phyloP scores from a whole-genome alignment of 2,888 invertebrate species.

The Morinoia aosen region DNA sequence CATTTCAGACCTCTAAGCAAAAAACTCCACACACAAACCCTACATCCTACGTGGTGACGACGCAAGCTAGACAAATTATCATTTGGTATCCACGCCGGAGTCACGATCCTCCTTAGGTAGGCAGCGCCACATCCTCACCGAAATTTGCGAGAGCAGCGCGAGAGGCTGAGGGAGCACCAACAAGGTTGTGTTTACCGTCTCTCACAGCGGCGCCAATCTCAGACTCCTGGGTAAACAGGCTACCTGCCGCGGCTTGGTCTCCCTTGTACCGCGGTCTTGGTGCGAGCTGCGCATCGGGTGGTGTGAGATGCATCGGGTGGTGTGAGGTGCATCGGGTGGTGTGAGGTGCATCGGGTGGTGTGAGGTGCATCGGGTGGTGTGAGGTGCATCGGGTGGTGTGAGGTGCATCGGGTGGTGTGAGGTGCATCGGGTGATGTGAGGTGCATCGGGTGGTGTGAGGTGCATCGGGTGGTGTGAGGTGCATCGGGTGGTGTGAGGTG shows the following conservation, averaged over 20 bases:
- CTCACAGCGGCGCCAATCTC: slow-evolving; percentile 12
- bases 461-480: too few species aligned
- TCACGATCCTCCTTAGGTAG: neutral
- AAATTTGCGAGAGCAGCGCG: neutral
- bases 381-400: too few species aligned
- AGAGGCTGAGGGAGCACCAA: neutral
- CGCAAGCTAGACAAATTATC: neutral
- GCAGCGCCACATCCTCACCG: neutral
- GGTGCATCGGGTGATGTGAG: too few species aligned
- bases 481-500: too few species aligned
- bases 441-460: too few species aligned
- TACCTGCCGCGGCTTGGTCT: neutral
- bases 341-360: too few species aligned
- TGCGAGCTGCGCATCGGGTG: neutral
- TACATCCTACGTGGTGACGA: neutral
- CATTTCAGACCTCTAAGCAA: neutral
- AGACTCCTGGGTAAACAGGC: slow-evolving; percentile 12
- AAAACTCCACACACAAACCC: neutral
- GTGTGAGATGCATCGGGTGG: neutral
- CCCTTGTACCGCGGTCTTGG: neutral
- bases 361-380: too few species aligned
- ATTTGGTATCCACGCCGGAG: neutral
- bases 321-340: too few species aligned
- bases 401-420: too few species aligned
- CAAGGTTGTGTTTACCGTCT: slow-evolving; percentile 32